Evolutionary conservation across 2,888 invertebrate species (phyloP).

Genomic region (Cryptocheilus praepositus): DNA sequence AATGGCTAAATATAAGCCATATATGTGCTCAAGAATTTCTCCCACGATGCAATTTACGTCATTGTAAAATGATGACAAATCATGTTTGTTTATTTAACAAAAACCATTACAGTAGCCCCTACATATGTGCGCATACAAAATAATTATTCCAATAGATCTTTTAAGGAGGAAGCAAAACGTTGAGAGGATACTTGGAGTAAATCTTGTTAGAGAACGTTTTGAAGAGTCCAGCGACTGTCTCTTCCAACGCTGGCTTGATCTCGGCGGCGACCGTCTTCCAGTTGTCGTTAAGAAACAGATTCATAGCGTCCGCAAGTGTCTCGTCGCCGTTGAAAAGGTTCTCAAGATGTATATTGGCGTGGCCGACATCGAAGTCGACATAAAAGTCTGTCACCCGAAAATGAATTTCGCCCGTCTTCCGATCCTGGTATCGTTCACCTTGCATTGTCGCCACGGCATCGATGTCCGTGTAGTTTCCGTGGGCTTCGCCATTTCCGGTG

Average conservation of each 20-base stretch:
- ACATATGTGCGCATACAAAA: too few relatives aligned
- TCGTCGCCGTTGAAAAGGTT: conserved; percentile 84
- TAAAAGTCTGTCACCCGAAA: conserved; percentile 80
- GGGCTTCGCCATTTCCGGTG: conserved; percentile 81
- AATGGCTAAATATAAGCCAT: too few relatives aligned
- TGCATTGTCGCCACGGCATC: conserved; percentile 80
- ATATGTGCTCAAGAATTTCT: neutral
- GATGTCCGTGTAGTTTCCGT: conserved; percentile 83
- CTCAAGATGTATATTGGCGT: conserved; percentile 81
- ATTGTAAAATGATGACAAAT: too few relatives aligned
- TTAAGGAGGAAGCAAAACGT: conserved; percentile 70
- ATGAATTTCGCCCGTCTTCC: conserved; percentile 69
- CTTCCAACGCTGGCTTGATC: conserved; percentile 83
- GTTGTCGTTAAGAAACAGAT: conserved; percentile 86
- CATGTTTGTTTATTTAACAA: too few relatives aligned
- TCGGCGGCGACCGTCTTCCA: conserved; percentile 84
- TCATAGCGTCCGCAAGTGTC: conserved; percentile 81
- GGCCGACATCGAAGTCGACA: conserved; percentile 81
- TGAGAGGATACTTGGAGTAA: conserved; percentile 78
- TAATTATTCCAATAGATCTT: neutral
- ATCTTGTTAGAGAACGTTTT: conserved; percentile 79
- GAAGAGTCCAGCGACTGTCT: conserved; percentile 78
- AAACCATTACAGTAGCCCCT: too few relatives aligned
- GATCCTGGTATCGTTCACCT: conserved; percentile 77
- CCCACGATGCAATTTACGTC: too few relatives aligned